Conservation (phyloP, 2,797 vertebrate genomes). For the Poecile montanus region DNA sequence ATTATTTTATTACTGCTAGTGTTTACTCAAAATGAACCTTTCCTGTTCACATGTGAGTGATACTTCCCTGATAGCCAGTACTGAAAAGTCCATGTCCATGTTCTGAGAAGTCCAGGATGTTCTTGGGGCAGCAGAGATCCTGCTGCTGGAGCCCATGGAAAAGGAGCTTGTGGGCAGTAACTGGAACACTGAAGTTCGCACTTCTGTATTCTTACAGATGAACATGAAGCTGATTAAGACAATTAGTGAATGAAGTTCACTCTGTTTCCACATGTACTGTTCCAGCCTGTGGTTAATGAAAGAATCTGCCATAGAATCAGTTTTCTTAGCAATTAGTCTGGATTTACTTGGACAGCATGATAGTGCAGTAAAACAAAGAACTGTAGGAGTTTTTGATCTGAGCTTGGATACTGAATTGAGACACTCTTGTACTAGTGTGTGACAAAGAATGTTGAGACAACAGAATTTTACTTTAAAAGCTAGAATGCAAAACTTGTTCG, state of each 20-base stretch:
- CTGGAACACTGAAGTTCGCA: neutral
- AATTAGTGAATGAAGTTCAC: neutral
- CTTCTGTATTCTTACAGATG: neutral
- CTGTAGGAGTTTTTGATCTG: neutral
- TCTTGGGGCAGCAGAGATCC: neutral
- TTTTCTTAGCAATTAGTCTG: neutral
- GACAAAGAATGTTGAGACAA: neutral
- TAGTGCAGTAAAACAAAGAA: neutral
- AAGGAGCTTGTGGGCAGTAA: neutral
- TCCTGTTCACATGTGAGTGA: neutral
- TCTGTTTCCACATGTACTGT: accelerated
- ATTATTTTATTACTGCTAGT: neutral
- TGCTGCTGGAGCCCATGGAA: neutral
- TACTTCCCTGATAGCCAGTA: accelerated
- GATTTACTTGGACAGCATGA: neutral
- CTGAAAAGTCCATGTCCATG: neutral
- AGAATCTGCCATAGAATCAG: neutral
- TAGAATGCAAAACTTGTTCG: neutral
- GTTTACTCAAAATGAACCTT: neutral
- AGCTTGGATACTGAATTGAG: neutral
- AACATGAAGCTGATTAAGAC: neutral
- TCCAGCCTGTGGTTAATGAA: neutral
- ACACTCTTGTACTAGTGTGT: neutral
- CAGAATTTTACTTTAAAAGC: neutral
- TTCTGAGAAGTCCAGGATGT: neutral